Evolutionary conservation across 2,113 vertebrate genomes (phyloP), one percentile per base, ranked within the genome.

Genomic region (Ceyx margarethae): DNA sequence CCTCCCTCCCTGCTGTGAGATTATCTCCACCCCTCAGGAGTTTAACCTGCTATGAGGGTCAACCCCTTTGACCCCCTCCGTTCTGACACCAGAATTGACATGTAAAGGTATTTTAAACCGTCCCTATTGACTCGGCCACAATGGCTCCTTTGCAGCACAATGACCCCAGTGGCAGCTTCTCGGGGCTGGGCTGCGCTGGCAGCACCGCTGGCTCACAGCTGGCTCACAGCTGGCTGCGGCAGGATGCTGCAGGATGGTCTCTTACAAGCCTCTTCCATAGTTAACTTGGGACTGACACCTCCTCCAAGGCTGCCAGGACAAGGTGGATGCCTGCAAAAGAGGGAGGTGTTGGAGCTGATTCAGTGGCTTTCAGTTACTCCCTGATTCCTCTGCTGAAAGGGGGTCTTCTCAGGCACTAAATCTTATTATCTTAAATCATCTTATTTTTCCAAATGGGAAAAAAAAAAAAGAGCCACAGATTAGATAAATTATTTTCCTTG

Each of bases 1-100:
- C 91, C 77, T 96, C 89, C 94, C 90, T 93, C 92, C 91, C 95
- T 91, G 85, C 95, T 94, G 89, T 3, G 95, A 93, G 94, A 95
- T 96, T 96, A 95, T 96, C 94, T 81, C 74, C 91, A 93, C 91
- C 85, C 85, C 76, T 97, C 95, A 95, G 95, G 93, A 91, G 93
- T 96, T 95, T 96, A 96, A 92, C 92, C 83, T 93, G 91, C 72
- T 73, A 21, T 64, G 81, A 56, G 87, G 83, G 91, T 93, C 93
- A 81, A 9, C 37, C 73, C 81, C 91, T 96, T 85, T 94, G 91
- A 90, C 90, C 91, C 72, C 85, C 85, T 91, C 89, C 91, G 78
- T 96, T 97, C 94, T 97, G 90, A 64, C 61, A 19, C 93, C 75
- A 96, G 90, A 94, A 98, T 97, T 98, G 91, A 94, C 89, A 95